Evolutionary conservation across 1,140 invertebrate genomes (phyloP).

Genomic region (Bombus turneri): DNA sequence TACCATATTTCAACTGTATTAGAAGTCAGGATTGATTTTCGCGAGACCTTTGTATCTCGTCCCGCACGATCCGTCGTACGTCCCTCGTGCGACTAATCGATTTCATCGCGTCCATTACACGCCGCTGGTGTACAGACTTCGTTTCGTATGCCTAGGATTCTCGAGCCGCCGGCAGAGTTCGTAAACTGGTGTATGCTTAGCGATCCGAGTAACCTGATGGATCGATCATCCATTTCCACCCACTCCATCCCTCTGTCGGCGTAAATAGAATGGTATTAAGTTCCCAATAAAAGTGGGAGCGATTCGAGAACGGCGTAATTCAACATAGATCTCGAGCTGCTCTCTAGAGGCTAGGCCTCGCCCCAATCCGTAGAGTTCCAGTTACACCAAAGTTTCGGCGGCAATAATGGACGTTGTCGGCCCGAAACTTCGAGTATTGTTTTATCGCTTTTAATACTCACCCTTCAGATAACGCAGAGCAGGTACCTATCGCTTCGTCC

Average conservation of each 20-base stretch:
- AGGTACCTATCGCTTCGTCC: conserved; percentile 10
- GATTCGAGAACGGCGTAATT: conserved; percentile 52
- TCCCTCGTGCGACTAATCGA: conserved; percentile 7
- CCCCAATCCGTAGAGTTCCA: conserved; percentile 32
- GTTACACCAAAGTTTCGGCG: conserved; percentile 63
- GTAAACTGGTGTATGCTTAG: conserved; percentile 53
- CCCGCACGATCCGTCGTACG: background rate
- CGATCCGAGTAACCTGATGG: conserved; percentile 55
- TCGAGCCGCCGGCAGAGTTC: conserved; percentile 43
- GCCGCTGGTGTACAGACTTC: background rate
- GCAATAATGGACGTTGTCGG: conserved; percentile 64
- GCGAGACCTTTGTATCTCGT: conserved; percentile 3
- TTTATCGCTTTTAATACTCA: conserved; percentile 63
- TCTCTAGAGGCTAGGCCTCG: background rate
- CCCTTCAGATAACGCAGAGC: conserved; percentile 21
- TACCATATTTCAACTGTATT: background rate
- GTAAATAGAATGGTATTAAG: conserved; percentile 60
- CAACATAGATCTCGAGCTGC: conserved; percentile 36
- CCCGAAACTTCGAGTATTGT: conserved; percentile 67
- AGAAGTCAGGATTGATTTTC: conserved; percentile 39
- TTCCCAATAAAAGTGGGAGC: conserved; percentile 65
- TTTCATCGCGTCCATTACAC: background rate
- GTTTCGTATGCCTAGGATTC: conserved; percentile 22
- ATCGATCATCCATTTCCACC: conserved; percentile 57
- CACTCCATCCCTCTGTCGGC: conserved; percentile 18